Base-by-base conservation (phyloP, 2,888 invertebrate genomes). In the Aleiodes alternator region DNA sequence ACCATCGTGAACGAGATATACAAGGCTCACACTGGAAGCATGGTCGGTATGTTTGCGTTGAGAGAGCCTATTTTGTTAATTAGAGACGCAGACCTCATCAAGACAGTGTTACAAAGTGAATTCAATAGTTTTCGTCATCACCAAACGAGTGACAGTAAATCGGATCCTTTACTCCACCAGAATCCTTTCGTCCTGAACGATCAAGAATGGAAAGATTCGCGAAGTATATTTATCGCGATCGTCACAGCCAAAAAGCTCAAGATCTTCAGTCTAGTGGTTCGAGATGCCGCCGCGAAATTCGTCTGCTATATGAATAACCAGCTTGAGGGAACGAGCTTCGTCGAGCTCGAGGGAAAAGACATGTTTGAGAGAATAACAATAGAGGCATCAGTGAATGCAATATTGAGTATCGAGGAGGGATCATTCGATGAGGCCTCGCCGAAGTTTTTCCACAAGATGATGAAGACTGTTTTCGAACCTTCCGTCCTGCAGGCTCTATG, bases 1-100 rank as follows among this genome's bases (percentile, higher is more conserved):
- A 53, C 16, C n/a, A 64, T 51, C 11, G 48, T 16, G 29, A 12
- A 6, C 9, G 55, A 23, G n/a, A 55, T 68, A 14, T 72, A 53
- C 16, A 16, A 53, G 0, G 14, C 29, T 4, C 12, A 8, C 6
- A 66, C 6, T 0, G 57, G n/a, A 38, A 79, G 79, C 48, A 77
- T 77, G 77, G 56, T 75, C n/a, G 76, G 78, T 14, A 73, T 75
- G 43, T 73, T 64, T 8, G 48, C 73, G 3, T 8, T 73, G 23
- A 29, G 43, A 9, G 70, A 68, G 3, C 78, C 76, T 11, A 43
- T 55, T 0, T 53, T 79, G 8, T 48, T 79, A 68, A 5, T 76
- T 0, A 59, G 69, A 7, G 70, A 79, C 16, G 59, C 38, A 4
- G 76, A 78, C 4, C 71, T 79, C 1, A 43, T 78, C 0, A 79